Percentiles rank a stretch among this genome's conserved stretches.
Conservation (phyloP, 2,797 vertebrate genomes). For the Chromobotia macracanthus region DNA sequence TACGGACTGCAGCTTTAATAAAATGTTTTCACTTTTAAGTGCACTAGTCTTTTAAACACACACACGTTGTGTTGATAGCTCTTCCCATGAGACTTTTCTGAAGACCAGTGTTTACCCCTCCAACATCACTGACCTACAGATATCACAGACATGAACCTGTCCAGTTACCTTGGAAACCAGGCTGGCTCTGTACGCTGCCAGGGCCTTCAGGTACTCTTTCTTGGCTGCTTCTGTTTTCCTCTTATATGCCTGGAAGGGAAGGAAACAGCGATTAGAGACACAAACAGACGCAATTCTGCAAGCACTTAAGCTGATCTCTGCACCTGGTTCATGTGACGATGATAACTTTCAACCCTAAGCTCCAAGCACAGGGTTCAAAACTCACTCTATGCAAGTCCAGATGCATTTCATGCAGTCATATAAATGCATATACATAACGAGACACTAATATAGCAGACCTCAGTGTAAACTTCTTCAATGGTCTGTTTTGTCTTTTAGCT, state of each 20-base stretch:
- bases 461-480: not conserved
- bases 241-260: conserved; percentile 92
- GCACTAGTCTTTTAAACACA: conserved; percentile 6
- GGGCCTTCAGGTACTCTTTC: conserved; percentile 99
- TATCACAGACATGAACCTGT: conserved; percentile 79
- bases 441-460: not conserved
- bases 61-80: conserved; percentile 58
- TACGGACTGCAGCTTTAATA: not conserved
- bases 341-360: conserved; percentile 35
- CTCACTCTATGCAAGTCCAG: too few relatives aligned
- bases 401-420: not conserved
- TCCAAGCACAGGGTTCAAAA: conserved; percentile 12
- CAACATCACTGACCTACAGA: conserved; percentile 80
- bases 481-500: not conserved
- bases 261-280: conserved; percentile 65
- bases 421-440: not conserved
- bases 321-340: conserved; percentile 39
- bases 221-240: conserved; percentile 99
- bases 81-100: conserved; percentile 65
- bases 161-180: conserved; percentile 97
- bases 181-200: conserved; percentile 97
- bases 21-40: conserved; percentile 63
- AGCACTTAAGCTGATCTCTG: conserved; percentile 49
- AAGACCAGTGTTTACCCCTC: conserved; percentile 75
- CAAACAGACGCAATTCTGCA: conserved; percentile 9